Evolutionary conservation across 2,797 vertebrate species (phyloP).

Genomic region (Etheostoma perlongum): DNA sequence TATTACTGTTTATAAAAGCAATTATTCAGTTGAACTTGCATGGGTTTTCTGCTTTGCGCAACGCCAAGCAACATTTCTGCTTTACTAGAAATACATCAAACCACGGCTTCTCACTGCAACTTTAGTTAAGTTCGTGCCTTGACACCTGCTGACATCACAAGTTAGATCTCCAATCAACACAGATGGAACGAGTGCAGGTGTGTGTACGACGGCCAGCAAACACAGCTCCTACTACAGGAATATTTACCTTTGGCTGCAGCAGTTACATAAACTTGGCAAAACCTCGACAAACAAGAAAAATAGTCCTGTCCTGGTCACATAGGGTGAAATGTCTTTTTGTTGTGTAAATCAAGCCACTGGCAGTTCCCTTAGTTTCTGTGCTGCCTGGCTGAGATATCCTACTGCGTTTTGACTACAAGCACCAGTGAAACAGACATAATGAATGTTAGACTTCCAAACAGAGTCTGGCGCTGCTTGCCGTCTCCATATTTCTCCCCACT

Average conservation of each 20-base stretch:
- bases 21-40: conserved; percentile 32
- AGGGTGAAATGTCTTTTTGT: conserved; percentile 70
- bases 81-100: not conserved
- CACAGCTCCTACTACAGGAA: conserved; percentile 28
- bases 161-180: conserved; percentile 3
- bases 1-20: conserved; percentile 36
- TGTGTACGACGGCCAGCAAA: conserved; percentile 23
- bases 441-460: conserved; percentile 68
- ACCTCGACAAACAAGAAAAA: conserved; percentile 57
- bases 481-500: conserved; percentile 56
- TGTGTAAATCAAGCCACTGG: conserved; percentile 72
- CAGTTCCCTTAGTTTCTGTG: conserved; percentile 63
- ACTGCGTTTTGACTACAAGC: conserved; percentile 62
- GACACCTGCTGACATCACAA: conserved; percentile 32
- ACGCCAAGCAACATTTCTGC: not conserved
- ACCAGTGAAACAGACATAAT: conserved; percentile 70
- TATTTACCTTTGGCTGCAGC: conserved; percentile 47
- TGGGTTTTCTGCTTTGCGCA: conserved; percentile 12
- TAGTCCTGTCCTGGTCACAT: conserved; percentile 57
- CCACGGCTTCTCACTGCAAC: not conserved
- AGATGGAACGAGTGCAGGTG: not conserved
- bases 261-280: conserved; percentile 63
- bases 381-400: conserved; percentile 64
- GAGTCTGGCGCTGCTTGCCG: conserved; percentile 49
- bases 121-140: conserved; percentile 17